phyloP scores from a whole-genome alignment of 2,888 invertebrate species.

The Julus scanicus region DNA sequence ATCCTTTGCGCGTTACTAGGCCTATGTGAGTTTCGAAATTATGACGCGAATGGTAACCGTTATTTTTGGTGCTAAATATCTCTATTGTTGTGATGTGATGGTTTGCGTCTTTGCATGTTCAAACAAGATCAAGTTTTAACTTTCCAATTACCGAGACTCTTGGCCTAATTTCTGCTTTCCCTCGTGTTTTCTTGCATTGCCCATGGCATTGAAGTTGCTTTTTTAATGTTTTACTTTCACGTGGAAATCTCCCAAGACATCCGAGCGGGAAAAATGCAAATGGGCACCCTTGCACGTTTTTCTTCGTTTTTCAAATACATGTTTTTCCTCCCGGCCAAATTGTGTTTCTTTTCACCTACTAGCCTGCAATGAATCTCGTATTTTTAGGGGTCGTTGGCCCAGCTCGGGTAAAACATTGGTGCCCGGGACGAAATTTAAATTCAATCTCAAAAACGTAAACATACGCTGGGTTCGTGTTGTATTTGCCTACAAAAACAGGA shows the following conservation, averaged over 20 bases:
- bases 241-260: background rate
- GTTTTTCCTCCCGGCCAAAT: background rate
- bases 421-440: background rate
- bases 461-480: background rate
- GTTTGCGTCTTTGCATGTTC: too few relatives aligned
- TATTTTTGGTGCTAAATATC: too few relatives aligned
- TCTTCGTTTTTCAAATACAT: background rate
- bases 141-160: background rate
- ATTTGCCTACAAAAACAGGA: background rate
- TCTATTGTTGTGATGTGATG: too few relatives aligned
- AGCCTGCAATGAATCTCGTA: constrained; percentile 20
- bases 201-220: background rate
- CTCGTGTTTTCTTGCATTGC: background rate
- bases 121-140: too few relatives aligned
- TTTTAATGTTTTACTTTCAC: background rate
- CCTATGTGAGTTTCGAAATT: too few relatives aligned
- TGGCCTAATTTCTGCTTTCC: background rate
- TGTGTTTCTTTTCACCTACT: constrained; percentile 40
- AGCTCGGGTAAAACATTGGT: background rate
- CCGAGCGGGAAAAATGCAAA: background rate
- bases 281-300: background rate
- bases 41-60: too few relatives aligned
- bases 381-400: constrained; percentile 2
- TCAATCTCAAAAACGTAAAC: background rate
- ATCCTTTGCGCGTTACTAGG: too few relatives aligned